A percentile compares a stretch with the other conserved stretches of the same genome.
Evolutionary conservation across 2,888 invertebrate species (phyloP).

Genomic region (Protophormia terraenovae): DNA sequence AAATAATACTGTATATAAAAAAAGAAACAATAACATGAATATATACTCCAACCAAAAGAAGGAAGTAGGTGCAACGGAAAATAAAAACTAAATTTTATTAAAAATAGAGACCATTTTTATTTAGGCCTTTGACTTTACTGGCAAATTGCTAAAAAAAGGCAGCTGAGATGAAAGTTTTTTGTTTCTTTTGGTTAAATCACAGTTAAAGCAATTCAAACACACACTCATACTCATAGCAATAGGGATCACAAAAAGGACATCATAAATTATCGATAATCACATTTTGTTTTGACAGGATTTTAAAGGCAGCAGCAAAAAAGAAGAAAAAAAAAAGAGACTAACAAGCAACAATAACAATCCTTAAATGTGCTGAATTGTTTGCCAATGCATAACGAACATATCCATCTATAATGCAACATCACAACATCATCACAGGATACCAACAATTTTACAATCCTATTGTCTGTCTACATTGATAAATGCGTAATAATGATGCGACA

Average conservation of each 20-base stretch:
- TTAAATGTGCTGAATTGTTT: conserved; percentile 53
- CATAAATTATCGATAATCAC: conserved; percentile 82
- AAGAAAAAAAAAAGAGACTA: neutral
- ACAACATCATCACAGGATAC: conserved; percentile 34
- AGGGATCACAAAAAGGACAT: conserved; percentile 72
- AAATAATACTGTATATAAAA: conserved; percentile 12
- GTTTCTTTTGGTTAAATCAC: conserved; percentile 23
- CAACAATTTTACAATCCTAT: conserved; percentile 37
- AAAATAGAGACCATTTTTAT: neutral
- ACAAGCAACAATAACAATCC: conserved; percentile 21
- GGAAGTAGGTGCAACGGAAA: neutral
- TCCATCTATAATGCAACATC: conserved; percentile 8
- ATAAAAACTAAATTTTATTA: neutral
- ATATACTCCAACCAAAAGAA: neutral
- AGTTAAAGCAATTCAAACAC: neutral
- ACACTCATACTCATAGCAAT: neutral
- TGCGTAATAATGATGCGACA: conserved; percentile 75
- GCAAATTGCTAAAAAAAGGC: conserved; percentile 16
- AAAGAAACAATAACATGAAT: neutral
- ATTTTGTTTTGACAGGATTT: conserved; percentile 80
- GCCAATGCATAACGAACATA: conserved; percentile 30
- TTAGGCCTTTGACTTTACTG: conserved; percentile 16
- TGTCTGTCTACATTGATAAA: conserved; percentile 53
- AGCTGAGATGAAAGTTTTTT: conserved; percentile 31
- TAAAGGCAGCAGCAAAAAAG: conserved; percentile 8